Conservation (phyloP, 2,797 vertebrate species). For the Molossus molossus region DNA sequence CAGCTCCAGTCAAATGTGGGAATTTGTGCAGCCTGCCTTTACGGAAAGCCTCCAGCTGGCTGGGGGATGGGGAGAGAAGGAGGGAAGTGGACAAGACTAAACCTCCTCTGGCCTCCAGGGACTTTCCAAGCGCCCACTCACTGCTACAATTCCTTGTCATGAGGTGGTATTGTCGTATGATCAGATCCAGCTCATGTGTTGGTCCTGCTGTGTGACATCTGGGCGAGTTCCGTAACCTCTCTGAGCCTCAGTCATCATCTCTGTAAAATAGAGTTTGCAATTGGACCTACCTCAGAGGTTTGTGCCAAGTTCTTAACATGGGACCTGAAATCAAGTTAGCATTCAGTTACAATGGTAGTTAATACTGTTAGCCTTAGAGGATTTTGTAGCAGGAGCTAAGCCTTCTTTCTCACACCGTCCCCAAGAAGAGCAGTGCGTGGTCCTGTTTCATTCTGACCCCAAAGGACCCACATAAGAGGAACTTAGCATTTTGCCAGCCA, state of each 20-base stretch:
- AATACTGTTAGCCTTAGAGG: background rate
- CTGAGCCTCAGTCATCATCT: background rate
- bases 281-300: background rate
- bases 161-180: background rate
- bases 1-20: background rate
- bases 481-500: background rate
- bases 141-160: background rate
- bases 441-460: slow-evolving; percentile 7
- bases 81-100: background rate
- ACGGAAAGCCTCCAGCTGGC: background rate
- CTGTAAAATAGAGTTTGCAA: background rate
- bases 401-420: background rate
- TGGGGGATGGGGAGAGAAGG: background rate
- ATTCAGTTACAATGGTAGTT: background rate
- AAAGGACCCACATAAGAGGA: background rate
- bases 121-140: background rate
- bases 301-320: background rate
- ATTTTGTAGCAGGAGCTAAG: background rate
- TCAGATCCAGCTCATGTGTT: background rate
- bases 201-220: background rate
- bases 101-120: background rate
- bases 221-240: background rate
- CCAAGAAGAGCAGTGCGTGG: background rate
- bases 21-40: slow-evolving; percentile 33
- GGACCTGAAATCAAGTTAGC: background rate